A percentile compares a stretch with the other conserved stretches of the same genome.
Evolutionary conservation across 2,113 vertebrate species (phyloP).

Genomic region (Willisornis vidua): DNA sequence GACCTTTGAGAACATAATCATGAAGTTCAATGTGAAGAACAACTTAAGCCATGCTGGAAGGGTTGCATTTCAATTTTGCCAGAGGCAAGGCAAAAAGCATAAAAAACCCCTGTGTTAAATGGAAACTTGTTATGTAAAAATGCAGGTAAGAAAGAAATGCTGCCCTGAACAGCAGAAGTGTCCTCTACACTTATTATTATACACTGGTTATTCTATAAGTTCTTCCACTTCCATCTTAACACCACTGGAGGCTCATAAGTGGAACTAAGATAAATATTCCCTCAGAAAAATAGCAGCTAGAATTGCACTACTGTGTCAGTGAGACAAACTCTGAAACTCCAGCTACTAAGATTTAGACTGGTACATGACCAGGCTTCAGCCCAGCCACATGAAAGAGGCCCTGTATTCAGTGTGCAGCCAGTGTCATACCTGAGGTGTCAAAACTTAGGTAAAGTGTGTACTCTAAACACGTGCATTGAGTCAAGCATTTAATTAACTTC

Average conservation of each 20-base stretch:
- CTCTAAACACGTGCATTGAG: background rate
- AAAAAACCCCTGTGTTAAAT: background rate
- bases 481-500: background rate
- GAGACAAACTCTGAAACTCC: background rate
- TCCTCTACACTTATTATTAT: background rate
- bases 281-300: background rate
- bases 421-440: background rate
- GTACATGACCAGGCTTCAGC: background rate
- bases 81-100: slow-evolving; percentile 9
- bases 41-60: background rate
- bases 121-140: background rate
- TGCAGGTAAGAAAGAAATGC: background rate
- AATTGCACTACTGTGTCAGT: background rate
- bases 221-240: background rate
- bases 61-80: background rate
- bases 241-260: background rate
- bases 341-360: background rate
- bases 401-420: background rate
- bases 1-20: slow-evolving; percentile 15
- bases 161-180: background rate
- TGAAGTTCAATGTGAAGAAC: slow-evolving; percentile 10
- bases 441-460: background rate
- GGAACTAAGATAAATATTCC: background rate
- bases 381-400: background rate
- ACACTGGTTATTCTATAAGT: background rate